A percentile compares a stretch with the other conserved stretches of the same genome.
These are phyloP conservation scores for Origma solitaria DNA, from an alignment of 2,113 vertebrate species.

Conservation along the genomic window DNA sequence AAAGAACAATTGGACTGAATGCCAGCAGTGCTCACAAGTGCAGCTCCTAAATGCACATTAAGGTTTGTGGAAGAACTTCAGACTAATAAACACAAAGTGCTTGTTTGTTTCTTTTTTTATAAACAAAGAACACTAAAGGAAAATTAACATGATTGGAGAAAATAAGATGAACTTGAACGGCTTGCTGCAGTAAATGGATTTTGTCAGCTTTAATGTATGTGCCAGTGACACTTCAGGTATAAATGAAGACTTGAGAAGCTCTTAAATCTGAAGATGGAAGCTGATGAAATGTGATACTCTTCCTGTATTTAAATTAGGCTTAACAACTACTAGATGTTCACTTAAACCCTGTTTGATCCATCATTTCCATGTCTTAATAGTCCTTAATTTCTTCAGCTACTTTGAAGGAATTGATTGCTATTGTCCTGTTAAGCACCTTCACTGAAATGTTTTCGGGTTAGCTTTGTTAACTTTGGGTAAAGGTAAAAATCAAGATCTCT, in stretches of 20 bases:
- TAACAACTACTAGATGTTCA: constrained; percentile 4
- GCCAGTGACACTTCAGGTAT: constrained; percentile 50
- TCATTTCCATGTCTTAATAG: constrained; percentile 29
- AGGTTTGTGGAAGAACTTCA: background rate
- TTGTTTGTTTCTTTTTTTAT: constrained; percentile 12
- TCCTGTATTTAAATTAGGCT: constrained; percentile 45
- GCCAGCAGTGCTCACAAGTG: background rate
- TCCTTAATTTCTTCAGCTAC: constrained; percentile 50
- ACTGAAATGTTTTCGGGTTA: background rate
- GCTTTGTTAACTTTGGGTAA: background rate
- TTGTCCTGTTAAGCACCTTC: constrained; percentile 1
- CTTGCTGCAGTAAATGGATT: constrained; percentile 14
- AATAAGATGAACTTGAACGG: constrained; percentile 20
- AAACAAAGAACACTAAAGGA: constrained; percentile 1
- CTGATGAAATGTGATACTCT: constrained; percentile 27
- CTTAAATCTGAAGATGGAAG: constrained; percentile 54
- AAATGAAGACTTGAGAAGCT: constrained; percentile 39
- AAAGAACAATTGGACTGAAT: background rate
- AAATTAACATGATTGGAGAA: background rate
- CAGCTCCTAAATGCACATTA: background rate
- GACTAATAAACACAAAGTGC: background rate
- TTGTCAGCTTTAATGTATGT: constrained; percentile 31
- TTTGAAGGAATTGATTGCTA: constrained; percentile 43
- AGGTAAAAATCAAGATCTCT: constrained; percentile 17
- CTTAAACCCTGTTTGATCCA: background rate